These are phyloP conservation scores for Carollia perspicillata DNA, from an alignment of 2,113 vertebrate species.

Conservation along the genomic window DNA sequence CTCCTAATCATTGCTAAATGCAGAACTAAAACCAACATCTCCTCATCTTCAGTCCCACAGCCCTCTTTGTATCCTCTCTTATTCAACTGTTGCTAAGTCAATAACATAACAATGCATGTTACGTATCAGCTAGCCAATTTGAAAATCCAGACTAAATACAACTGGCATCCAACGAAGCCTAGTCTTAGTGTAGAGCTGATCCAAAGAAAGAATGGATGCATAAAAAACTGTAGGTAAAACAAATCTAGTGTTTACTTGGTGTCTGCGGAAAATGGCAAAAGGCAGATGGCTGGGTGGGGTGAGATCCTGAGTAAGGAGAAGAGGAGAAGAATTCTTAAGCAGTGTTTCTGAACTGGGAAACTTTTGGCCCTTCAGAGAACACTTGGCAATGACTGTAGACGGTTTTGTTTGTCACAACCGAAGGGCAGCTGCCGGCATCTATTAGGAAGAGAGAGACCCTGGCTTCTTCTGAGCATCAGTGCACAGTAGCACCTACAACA, in stretches of 20 bases:
- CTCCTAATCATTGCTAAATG: neutral
- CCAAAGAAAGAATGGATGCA: neutral
- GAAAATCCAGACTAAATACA: neutral
- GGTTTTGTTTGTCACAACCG: neutral
- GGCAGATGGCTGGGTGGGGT: fast-evolving
- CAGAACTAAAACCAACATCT: neutral
- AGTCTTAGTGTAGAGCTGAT: neutral
- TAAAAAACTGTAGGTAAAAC: neutral
- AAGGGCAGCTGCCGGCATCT: neutral
- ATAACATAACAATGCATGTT: neutral
- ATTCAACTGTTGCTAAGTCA: neutral
- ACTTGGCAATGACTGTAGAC: neutral
- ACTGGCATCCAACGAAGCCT: neutral
- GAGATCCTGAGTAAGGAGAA: neutral
- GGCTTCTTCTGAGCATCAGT: neutral
- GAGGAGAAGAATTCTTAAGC: neutral
- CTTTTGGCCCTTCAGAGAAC: neutral
- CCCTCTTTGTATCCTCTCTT: neutral
- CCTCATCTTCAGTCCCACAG: neutral
- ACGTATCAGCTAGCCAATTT: neutral
- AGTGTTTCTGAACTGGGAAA: neutral
- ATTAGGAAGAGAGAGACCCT: neutral
- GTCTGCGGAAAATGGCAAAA: neutral
- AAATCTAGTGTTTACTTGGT: neutral
- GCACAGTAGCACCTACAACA: neutral